phyloP scores from a whole-genome alignment of 2,888 invertebrate species.

The Plebejus argus region DNA sequence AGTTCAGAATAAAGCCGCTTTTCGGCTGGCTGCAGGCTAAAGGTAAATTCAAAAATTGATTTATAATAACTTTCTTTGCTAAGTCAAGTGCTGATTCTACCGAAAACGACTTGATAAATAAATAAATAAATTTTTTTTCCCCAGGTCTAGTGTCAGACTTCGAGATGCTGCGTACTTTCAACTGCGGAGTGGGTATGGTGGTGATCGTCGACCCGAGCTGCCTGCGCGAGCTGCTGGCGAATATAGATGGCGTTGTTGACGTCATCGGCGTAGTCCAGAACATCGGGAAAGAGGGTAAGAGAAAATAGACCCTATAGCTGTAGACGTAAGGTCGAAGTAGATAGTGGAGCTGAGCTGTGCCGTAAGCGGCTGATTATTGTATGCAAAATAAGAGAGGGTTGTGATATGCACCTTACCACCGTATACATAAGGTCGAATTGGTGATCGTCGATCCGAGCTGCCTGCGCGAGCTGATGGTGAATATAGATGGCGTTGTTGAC shows the following conservation, averaged over 20 bases:
- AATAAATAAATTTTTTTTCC: too few species aligned
- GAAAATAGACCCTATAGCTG: neutral
- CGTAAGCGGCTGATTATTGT: too few species aligned
- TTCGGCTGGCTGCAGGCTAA: constrained; percentile 93
- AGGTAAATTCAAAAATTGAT: constrained; percentile 69
- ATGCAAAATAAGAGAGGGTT: too few species aligned
- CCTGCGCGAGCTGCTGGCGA: constrained; percentile 66
- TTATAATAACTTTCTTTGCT: too few species aligned
- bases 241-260: constrained; percentile 58
- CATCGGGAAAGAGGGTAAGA: constrained; percentile 63
- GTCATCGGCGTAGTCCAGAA: constrained; percentile 63
- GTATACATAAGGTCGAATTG: constrained; percentile 50
- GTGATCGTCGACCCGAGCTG: constrained; percentile 85
- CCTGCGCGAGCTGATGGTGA: constrained; percentile 66
- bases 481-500: constrained; percentile 58
- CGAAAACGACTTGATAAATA: too few species aligned
- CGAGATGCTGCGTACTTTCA: constrained; percentile 95
- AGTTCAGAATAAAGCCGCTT: constrained; percentile 87
- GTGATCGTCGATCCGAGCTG: constrained; percentile 85
- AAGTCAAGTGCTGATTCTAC: too few species aligned
- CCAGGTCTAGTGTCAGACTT: constrained; percentile 86
- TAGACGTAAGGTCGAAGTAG: neutral
- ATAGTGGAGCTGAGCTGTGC: too few species aligned
- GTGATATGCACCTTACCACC: too few species aligned
- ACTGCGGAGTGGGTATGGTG: constrained; percentile 96